Evolutionary conservation across 2,888 invertebrate genomes (phyloP), one percentile per base, ranked within the genome.

Genomic region (Eupithecia pulchellata): DNA sequence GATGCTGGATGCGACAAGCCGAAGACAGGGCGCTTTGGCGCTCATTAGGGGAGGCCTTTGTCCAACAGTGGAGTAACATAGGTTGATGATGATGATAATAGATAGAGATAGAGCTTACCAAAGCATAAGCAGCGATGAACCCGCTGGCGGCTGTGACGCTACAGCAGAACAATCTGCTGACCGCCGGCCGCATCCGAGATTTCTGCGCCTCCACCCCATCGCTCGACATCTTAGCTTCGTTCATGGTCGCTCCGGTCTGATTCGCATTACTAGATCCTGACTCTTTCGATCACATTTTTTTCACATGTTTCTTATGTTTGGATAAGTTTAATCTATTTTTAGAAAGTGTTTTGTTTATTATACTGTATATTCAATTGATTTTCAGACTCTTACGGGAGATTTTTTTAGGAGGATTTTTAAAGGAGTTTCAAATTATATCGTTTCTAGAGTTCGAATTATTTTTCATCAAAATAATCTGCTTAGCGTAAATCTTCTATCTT

Each of bases 71-170:
- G n/a, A n/a, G n/a, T n/a, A n/a, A n/a, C n/a, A n/a, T n/a, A n/a
- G n/a, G n/a, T n/a, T n/a, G n/a, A n/a, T n/a, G n/a, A n/a, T n/a
- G n/a, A n/a, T n/a, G n/a, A n/a, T n/a, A n/a, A n/a, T n/a, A n/a
- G n/a, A n/a, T n/a, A n/a, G n/a, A n/a, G n/a, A n/a, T 17, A 61
- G n/a, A 58, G 78, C 89, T 88, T 81, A 94, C 94, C 89, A 94
- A 81, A 69, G 94, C 94, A 81, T 94, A 94, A 42, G 94, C 94
- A 67, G 94, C 94, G 20, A 94, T 88, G 72, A 94, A 94, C 0
- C 94, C 94, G 0, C 94, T 90, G 1, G 94, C 94, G 27, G 94
- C 94, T 0, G 94, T 94, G 1, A 94, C 94, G 67, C 94, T 94
- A 81, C 94, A 94, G 81, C 94, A 94, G 81, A 94, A 94, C 79